phyloP scores from a whole-genome alignment of 1,140 invertebrate species.

The Conopomorpha cramerella region DNA sequence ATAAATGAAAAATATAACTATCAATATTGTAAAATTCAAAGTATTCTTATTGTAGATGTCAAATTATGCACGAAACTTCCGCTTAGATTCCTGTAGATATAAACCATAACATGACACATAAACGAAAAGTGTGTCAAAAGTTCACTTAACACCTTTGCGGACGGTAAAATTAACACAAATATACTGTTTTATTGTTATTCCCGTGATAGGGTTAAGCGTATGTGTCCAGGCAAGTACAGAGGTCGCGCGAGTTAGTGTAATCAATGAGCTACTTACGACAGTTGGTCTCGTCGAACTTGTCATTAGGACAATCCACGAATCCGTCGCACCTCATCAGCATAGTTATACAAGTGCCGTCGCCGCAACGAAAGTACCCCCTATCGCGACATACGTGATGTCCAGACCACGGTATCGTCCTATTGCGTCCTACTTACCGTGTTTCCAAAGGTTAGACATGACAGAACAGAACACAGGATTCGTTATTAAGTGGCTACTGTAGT shows the following conservation, averaged over 20 bases:
- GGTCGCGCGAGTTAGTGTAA: slow-evolving; percentile 6
- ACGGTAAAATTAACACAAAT: no score
- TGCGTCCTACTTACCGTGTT: slow-evolving; percentile 37
- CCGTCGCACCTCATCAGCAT: slow-evolving; percentile 63
- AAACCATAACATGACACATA: no score
- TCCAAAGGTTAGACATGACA: slow-evolving; percentile 12
- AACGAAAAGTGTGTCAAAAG: no score
- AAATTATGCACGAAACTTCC: no score
- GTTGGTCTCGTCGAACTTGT: slow-evolving; percentile 60
- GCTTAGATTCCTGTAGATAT: no score
- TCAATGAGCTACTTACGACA: slow-evolving; percentile 69
- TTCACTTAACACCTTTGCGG: no score
- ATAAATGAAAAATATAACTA: no score
- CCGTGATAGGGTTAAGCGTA: no score
- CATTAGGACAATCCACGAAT: slow-evolving; percentile 61
- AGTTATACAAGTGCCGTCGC: slow-evolving; percentile 73
- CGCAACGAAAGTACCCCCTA: slow-evolving; percentile 57
- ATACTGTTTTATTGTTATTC: no score
- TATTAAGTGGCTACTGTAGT: not conserved
- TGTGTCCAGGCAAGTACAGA: no score
- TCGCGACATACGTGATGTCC: slow-evolving; percentile 37
- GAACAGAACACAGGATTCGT: not conserved
- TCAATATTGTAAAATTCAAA: no score
- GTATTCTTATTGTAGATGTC: no score
- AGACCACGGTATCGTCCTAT: slow-evolving; percentile 29